Conservation (phyloP, 92 coral and sea anemone genomes). For the Siderastrea siderea region DNA sequence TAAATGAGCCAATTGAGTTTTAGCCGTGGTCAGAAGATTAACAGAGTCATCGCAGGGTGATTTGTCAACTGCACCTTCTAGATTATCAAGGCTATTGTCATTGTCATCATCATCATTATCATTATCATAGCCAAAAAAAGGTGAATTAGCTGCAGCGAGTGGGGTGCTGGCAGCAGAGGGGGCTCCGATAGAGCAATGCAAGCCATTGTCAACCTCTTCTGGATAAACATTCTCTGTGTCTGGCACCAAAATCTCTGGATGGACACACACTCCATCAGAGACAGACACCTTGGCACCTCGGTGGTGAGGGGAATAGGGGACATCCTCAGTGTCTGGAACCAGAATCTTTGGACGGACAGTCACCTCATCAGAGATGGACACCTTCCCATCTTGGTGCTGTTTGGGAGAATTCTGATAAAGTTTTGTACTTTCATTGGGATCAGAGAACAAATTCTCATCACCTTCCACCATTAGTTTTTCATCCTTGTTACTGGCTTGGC, state of each 20-base stretch:
- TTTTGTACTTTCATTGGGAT: conserved; percentile 48
- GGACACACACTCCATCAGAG: background rate
- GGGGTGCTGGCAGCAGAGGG: conserved; percentile 75
- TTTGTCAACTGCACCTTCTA: background rate
- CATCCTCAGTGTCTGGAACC: conserved; percentile 19
- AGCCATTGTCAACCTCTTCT: conserved; percentile 38
- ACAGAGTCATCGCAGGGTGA: background rate
- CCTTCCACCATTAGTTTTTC: background rate
- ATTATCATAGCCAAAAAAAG: conserved; percentile 12
- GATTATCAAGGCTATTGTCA: background rate
- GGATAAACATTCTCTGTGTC: conserved; percentile 32
- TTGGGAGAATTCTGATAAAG: conserved; percentile 18
- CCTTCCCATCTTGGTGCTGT: background rate
- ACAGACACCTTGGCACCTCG: background rate
- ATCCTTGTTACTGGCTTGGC: background rate
- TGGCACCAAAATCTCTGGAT: conserved; percentile 17
- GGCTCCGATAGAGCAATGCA: conserved; percentile 64
- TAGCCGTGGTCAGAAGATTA: background rate
- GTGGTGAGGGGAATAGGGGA: background rate
- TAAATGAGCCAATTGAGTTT: background rate
- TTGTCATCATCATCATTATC: conserved; percentile 5
- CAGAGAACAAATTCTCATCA: conserved; percentile 4
- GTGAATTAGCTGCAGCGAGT: conserved; percentile 42
- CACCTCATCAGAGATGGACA: background rate
- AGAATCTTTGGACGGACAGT: background rate